These are phyloP conservation scores for Melanerpes aurifrons DNA, from an alignment of 2,113 vertebrate genomes.

Conservation along the genomic window DNA sequence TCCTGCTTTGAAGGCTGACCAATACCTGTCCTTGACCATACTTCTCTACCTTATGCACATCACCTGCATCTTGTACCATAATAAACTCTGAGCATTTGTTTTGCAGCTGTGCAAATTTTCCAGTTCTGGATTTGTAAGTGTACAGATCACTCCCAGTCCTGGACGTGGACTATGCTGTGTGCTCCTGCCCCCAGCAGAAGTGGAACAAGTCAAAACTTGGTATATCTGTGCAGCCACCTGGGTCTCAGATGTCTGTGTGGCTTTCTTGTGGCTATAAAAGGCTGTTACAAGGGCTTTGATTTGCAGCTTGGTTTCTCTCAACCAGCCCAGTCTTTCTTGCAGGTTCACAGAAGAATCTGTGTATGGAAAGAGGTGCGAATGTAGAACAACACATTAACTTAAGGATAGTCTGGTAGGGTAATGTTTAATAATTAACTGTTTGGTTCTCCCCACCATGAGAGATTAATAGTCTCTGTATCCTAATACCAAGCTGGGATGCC, in stretches of 20 bases:
- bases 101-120: neutral
- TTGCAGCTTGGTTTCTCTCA: neutral
- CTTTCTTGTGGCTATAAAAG: neutral
- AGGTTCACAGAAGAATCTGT: neutral
- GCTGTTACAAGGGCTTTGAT: neutral
- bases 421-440: neutral
- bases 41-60: neutral
- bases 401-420: neutral
- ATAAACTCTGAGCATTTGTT: neutral
- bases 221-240: neutral
- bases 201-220: accelerated
- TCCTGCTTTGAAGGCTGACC: neutral
- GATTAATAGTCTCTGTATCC: neutral
- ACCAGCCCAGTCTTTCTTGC: neutral
- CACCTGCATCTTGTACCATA: neutral
- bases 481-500: neutral
- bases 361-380: neutral
- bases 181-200: no score
- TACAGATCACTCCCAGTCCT: neutral
- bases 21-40: neutral
- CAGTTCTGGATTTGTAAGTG: neutral
- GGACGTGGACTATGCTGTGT: accelerated
- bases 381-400: neutral
- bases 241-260: neutral
- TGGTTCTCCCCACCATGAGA: neutral